Evolutionary conservation across 2,113 vertebrate species (phyloP).

Genomic region (Ardeotis arabs): DNA sequence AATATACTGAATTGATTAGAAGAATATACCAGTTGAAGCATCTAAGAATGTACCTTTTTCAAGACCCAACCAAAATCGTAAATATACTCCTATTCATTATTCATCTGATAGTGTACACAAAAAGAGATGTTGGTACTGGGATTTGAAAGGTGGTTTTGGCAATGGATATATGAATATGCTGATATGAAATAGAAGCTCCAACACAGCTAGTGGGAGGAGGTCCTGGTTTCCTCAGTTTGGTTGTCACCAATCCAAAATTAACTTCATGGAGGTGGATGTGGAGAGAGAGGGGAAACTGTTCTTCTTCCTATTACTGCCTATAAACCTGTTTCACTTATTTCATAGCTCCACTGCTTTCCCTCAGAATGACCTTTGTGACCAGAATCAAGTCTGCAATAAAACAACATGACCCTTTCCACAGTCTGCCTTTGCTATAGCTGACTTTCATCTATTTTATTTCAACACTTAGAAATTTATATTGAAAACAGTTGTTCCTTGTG

Average conservation of each 20-base stretch:
- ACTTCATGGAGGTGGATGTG: background rate
- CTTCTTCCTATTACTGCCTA: background rate
- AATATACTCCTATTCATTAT: background rate
- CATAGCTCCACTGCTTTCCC: background rate
- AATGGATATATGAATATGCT: background rate
- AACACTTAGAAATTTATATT: background rate
- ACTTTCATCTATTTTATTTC: background rate
- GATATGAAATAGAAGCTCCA: background rate
- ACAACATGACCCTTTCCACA: background rate
- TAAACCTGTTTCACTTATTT: background rate
- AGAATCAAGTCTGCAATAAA: background rate
- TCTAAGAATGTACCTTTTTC: background rate
- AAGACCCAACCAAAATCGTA: background rate
- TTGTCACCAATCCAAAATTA: background rate
- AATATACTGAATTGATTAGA: background rate
- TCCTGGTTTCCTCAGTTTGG: background rate
- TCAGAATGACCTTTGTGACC: background rate
- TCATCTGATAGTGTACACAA: background rate
- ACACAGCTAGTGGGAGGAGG: background rate
- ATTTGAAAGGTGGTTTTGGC: background rate
- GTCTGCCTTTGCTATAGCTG: background rate
- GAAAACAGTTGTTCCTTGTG: background rate
- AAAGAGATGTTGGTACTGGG: background rate
- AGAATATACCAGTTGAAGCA: background rate
- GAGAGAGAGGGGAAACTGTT: background rate